Evolutionary conservation across 1,140 invertebrate species (phyloP).

Genomic region (Halictus rubicundus): DNA sequence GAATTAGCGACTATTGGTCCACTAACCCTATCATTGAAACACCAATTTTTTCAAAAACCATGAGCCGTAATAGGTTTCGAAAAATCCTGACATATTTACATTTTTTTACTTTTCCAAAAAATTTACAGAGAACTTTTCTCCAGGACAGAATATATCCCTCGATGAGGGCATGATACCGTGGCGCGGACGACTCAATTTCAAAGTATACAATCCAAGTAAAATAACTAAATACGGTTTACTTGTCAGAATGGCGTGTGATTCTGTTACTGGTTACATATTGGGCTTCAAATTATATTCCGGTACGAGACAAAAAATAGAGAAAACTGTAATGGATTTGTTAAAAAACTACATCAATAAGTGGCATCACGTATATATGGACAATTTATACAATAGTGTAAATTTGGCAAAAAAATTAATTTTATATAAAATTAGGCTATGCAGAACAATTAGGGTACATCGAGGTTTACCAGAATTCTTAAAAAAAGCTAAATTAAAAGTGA

Average conservation of each 20-base stretch:
- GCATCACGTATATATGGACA: conserved; percentile 39
- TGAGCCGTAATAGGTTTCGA: conserved; percentile 57
- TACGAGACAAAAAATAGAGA: conserved; percentile 10
- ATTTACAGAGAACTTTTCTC: conserved; percentile 5
- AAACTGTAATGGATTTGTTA: conserved; percentile 28
- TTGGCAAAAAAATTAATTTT: not conserved
- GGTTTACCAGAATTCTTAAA: no score
- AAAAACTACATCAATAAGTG: conserved; percentile 18
- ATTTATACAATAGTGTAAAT: conserved; percentile 26
- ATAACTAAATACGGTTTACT: conserved; percentile 26
- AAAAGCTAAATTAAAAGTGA: no score
- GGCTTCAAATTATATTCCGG: no score
- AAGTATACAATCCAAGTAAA: conserved; percentile 32
- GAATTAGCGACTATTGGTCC: conserved; percentile 64
- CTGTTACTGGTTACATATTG: conserved; percentile 14
- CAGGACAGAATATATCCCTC: conserved; percentile 24
- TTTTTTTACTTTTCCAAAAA: conserved; percentile 8
- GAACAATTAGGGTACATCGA: not conserved
- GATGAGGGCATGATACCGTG: conserved; percentile 37
- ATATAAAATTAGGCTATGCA: not conserved
- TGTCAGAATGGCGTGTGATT: no score
- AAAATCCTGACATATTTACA: conserved; percentile 14
- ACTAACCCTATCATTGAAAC: conserved; percentile 56
- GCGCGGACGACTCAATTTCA: conserved; percentile 26
- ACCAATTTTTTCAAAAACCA: conserved; percentile 61